Base-by-base conservation (phyloP, 2,113 vertebrate genomes). In the Rhabdomys dilectus region DNA sequence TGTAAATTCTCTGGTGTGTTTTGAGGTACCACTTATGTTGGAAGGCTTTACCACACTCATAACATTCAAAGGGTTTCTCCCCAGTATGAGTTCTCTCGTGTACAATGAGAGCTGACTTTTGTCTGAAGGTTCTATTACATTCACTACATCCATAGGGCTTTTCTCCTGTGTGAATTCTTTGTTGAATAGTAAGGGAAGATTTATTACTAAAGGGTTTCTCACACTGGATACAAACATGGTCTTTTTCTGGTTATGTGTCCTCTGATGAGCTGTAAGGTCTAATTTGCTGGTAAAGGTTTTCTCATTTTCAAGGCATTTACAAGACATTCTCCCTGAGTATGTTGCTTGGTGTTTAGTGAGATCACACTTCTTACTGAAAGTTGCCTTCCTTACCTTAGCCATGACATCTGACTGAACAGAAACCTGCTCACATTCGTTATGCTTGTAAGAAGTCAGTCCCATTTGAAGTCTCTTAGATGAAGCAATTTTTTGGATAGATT, bases 11-110 rank as follows among this genome's bases (percentile, higher is more conserved):
- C 70, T 86, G 81, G 9, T 93, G 91, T 60, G 73, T 62, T 39
- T 48, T 64, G 58, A 93, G 81, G 36, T 62, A 73, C 60, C 81
- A 93, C 34, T 93, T 93, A 85, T 75, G 68, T 29, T 51, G 58
- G 24, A 93, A 91, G 68, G 90, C 66, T 82, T 82, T 91, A 45
- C 78, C 80, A 72, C 66, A 82, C 19, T 72, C n/a, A 24, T 26
- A 19, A 75, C 91, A 73, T 62, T 62, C 66, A 62, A 85, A 92
- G 53, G 53, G 53, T 51, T 85, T 92, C 31, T 85, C 53, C 1
- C 22, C 70, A 31, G 81, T 73, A 5, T 92, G 80, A 85, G 36
- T 92, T 75, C 91, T 92, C 58, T 92, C 70, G 17, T 88, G 92
- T 17, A 66, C 84, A 68, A 51, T 56, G 45, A 93, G 73, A 12